Base-by-base conservation (phyloP, 1,140 invertebrate genomes). In the Aphis craccivora region DNA sequence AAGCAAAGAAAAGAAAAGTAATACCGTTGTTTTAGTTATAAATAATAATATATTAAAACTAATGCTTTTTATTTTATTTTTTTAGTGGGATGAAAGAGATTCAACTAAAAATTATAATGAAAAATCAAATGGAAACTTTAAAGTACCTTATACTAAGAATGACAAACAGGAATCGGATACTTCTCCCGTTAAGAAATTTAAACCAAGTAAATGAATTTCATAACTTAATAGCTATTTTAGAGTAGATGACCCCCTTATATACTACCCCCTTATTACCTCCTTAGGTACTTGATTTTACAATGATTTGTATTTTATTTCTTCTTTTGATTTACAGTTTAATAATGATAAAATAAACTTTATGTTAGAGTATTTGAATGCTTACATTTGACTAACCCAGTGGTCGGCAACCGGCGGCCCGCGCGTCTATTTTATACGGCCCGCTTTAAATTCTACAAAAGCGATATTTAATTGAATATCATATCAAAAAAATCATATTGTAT, bases 1-100 rank as follows among this genome's bases (percentile, higher is more conserved):
- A 92, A 37, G n/a, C 67, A 48, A 91, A 48, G n/a, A 93, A 93
- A 83, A 84, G 91, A 93, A 93, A 93, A 93, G 91, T 93, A 86
- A 86, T 93, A 2, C 25, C 43, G 4, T 11, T 51, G 4, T 11
- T 51, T 23, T 86, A 20, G 67, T 48, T 25, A 30, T 67, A 76
- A 43, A 25, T 81, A 37, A 51, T 43, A 30, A 90, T 90, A 0
- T 37, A 60, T 40, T 40, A 18, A 18, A 90, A 30, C 2, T 67
- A 67, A 22, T 40, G 20, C 4, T 84, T 40, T 37, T 48, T 25
- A 22, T 1, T 40, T n/a, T n/a, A n/a, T n/a, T 84, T 22, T 92
- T 92, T 83, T 84, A 93, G 91, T 86, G 91, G 91, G 81, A 93
- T 43, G 91, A 93, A 30, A 93, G 14, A 86, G 91, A 93, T 53